Conservation (phyloP, 1,140 invertebrate species). For the Diprion similis region DNA sequence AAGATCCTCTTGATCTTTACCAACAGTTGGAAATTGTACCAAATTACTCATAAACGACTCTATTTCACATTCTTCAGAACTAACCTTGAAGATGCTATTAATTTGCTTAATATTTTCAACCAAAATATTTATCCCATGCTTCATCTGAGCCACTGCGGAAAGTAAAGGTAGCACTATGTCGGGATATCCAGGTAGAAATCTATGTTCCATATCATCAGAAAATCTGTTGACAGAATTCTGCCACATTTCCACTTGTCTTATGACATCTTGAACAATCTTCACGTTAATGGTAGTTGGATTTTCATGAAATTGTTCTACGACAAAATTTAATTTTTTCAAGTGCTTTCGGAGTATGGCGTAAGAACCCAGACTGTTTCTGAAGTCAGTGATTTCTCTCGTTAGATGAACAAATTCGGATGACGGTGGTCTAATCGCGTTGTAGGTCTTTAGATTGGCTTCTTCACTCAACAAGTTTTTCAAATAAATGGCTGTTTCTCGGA, state of each 20-base stretch:
- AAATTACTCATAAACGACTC: conserved; percentile 57
- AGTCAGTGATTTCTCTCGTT: conserved; percentile 44
- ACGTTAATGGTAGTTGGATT: background rate
- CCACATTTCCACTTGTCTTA: conserved; percentile 64
- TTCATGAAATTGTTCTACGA: conserved; percentile 5
- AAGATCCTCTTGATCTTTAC: conserved; percentile 50
- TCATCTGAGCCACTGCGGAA: conserved; percentile 66
- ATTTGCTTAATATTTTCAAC: conserved; percentile 54
- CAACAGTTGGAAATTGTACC: conserved; percentile 58
- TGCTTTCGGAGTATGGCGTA: conserved; percentile 37
- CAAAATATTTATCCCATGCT: conserved; percentile 63
- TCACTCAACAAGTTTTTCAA: conserved; percentile 37
- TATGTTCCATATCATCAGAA: conserved; percentile 62
- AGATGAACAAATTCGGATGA: conserved; percentile 63
- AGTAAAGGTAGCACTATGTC: conserved; percentile 72
- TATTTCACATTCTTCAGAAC: conserved; percentile 30
- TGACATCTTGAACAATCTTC: conserved; percentile 44
- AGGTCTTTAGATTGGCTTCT: conserved; percentile 32
- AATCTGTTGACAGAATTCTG: conserved; percentile 65
- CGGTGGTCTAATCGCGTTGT: conserved; percentile 63
- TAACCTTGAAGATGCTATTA: conserved; percentile 35
- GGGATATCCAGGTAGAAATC: conserved; percentile 68
- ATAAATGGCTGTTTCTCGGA: conserved; percentile 29
- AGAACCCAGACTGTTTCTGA: conserved; percentile 37
- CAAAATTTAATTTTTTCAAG: conserved; percentile 17